These are phyloP conservation scores for Ctenomys sociabilis DNA, from an alignment of 2,113 vertebrate species.

Conservation along the genomic window DNA sequence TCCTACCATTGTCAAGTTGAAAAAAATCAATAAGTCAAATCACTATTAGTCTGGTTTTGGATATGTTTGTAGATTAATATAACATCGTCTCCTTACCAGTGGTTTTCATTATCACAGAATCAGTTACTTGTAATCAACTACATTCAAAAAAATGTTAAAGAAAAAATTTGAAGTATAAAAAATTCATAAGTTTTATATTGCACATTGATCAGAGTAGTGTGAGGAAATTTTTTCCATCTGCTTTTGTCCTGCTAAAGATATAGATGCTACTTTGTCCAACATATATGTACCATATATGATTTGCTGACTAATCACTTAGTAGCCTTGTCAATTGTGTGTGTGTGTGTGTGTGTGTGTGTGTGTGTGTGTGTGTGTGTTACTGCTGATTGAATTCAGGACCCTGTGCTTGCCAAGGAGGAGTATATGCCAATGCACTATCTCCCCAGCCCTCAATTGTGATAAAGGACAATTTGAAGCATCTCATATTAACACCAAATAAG, in stretches of 20 bases:
- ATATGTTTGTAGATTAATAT: neutral
- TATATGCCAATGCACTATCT: too few species aligned
- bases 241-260: neutral
- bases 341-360: too few species aligned
- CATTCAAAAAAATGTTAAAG: neutral
- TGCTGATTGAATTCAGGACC: too few species aligned
- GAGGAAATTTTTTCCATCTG: neutral
- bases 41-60: fast-evolving
- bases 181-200: neutral
- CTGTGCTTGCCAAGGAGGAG: too few species aligned
- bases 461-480: neutral
- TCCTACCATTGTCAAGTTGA: neutral
- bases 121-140: neutral
- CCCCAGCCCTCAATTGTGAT: neutral
- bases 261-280: neutral
- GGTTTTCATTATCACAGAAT: neutral
- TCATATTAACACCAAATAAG: neutral
- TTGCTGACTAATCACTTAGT: neutral
- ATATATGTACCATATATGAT: neutral
- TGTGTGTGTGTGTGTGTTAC: too few species aligned
- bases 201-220: neutral
- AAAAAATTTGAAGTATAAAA: neutral
- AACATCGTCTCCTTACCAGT: neutral
- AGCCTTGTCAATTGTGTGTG: neutral
- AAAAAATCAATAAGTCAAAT: neutral